phyloP scores from a whole-genome alignment of 2,797 vertebrate species.

The Rachycentron canadum region DNA sequence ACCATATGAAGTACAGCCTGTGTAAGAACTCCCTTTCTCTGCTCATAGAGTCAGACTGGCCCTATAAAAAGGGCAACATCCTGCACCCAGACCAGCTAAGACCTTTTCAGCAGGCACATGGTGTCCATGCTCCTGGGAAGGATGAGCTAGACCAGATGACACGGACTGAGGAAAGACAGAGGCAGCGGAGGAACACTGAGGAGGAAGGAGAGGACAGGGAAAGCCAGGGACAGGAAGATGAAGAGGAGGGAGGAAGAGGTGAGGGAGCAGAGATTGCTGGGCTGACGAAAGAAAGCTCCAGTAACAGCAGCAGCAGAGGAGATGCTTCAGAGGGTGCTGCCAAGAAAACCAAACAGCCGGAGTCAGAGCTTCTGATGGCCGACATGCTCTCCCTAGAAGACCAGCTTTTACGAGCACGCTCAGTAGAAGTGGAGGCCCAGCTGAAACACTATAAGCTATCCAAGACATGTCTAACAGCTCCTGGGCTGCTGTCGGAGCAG shows the following conservation, averaged over 20 bases:
- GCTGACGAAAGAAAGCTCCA: constrained; percentile 63
- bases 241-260: constrained; percentile 74
- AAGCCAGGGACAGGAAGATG: constrained; percentile 71
- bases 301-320: constrained; percentile 21
- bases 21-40: constrained; percentile 98
- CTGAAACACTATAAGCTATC: constrained; percentile 87
- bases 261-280: constrained; percentile 43
- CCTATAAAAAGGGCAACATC: constrained; percentile 92
- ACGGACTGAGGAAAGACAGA: constrained; percentile 70
- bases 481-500: constrained; percentile 88
- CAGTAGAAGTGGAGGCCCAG: constrained; percentile 87
- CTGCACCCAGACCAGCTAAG: constrained; percentile 89
- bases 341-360: constrained; percentile 82
- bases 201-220: constrained; percentile 81
- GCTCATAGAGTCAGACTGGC: constrained; percentile 95
- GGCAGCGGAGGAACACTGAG: constrained; percentile 48
- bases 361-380: constrained; percentile 87
- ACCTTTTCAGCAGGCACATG: constrained; percentile 83
- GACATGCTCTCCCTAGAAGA: constrained; percentile 91
- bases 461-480: constrained; percentile 84
- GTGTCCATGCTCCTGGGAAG: constrained; percentile 47
- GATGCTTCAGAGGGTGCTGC: constrained; percentile 54
- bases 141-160: constrained; percentile 75
- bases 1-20: constrained; percentile 99
- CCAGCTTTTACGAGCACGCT: constrained; percentile 86